Conservation (phyloP, 2,888 invertebrate genomes). For the Pedicia rivosa region DNA sequence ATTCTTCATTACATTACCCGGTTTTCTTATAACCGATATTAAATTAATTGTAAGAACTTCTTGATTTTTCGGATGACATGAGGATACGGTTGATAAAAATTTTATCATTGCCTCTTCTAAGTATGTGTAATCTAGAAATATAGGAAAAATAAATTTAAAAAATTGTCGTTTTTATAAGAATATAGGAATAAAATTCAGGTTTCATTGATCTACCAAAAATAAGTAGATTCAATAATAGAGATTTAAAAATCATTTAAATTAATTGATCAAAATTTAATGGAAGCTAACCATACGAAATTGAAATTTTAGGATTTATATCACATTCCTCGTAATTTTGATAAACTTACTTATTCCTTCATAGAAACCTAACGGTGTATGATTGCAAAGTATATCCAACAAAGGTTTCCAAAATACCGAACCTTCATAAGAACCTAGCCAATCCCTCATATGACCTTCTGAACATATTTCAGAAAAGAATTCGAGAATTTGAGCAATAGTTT, state of each 20-base stretch:
- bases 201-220: no score
- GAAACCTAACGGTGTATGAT: slow-evolving; percentile 32
- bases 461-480: slow-evolving; percentile 71
- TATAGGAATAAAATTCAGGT: no score
- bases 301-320: no score
- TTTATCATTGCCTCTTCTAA: slow-evolving; percentile 65
- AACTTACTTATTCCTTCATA: slow-evolving; percentile 9
- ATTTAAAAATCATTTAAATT: no score
- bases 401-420: slow-evolving; percentile 79
- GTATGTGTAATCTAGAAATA: slow-evolving; percentile 32
- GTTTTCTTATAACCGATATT: slow-evolving; percentile 23
- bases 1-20: slow-evolving; percentile 12
- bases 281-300: no score
- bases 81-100: slow-evolving; percentile 67
- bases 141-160: no score
- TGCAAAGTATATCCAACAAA: slow-evolving; percentile 57
- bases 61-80: slow-evolving; percentile 75
- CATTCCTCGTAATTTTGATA: no score
- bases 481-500: slow-evolving; percentile 48
- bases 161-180: no score
- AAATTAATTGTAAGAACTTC: slow-evolving; percentile 64
- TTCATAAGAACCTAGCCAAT: slow-evolving; percentile 70
- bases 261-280: no score
- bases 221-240: no score
- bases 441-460: slow-evolving; percentile 63